Conservation (phyloP, 1,140 invertebrate genomes). For the Cryptotermes secundus region DNA sequence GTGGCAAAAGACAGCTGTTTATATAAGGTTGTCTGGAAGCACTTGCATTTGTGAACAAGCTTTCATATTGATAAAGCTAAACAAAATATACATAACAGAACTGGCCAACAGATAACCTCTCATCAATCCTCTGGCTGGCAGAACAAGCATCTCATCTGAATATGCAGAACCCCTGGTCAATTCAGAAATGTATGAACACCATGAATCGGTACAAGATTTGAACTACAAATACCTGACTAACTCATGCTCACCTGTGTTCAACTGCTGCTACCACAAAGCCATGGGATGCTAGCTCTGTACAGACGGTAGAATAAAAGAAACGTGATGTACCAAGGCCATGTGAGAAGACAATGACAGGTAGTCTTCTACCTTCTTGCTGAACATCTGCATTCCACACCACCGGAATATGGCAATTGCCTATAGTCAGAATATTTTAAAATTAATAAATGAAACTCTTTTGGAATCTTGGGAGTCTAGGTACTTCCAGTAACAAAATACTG, state of each 20-base stretch:
- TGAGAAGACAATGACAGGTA: constrained; percentile 65
- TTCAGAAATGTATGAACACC: too few relatives aligned
- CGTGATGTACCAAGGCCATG: constrained; percentile 66
- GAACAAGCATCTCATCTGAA: too few relatives aligned
- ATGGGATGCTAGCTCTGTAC: constrained; percentile 61
- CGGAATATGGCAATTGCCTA: constrained; percentile 55
- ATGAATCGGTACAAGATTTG: too few relatives aligned
- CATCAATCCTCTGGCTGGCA: too few relatives aligned
- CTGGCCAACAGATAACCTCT: too few relatives aligned
- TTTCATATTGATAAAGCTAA: too few relatives aligned
- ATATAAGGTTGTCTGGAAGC: too few relatives aligned
- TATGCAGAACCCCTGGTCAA: too few relatives aligned
- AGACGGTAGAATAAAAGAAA: constrained; percentile 60
- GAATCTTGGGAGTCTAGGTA: not conserved
- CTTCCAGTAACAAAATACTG: not conserved
- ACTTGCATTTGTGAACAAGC: too few relatives aligned
- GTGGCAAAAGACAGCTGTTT: too few relatives aligned
- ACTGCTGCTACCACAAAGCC: constrained; percentile 65
- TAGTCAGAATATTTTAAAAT: not conserved
- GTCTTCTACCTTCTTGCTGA: constrained; percentile 43
- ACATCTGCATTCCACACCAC: constrained; percentile 54
- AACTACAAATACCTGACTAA: too few relatives aligned
- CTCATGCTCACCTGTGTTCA: constrained; percentile 57
- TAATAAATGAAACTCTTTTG: not conserved
- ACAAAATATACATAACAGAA: too few relatives aligned